Evolutionary conservation across 2,797 vertebrate genomes (phyloP), one percentile per base, ranked within the genome.

Genomic region (Sebastes baramenuke): DNA sequence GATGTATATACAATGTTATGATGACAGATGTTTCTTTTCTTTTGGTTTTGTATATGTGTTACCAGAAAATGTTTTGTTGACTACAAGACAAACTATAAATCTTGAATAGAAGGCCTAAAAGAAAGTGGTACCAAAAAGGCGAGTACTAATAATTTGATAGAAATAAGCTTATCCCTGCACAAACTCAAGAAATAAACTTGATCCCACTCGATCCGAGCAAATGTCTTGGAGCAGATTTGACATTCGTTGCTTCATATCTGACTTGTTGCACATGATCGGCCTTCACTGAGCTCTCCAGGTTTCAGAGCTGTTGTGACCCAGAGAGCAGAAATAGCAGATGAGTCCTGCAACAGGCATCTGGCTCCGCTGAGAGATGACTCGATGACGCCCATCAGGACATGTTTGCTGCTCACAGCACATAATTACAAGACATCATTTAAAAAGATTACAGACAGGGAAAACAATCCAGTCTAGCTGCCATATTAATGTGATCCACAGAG

Each of bases 261-360:
- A 74, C 22, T 67, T 42, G 71, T 25, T 49, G 56, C 54, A 16
- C 3, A 11, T 38, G 36, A 20, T 74, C 65, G 61, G 42, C 12
- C 25, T 16, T 18, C 71, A 34, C 25, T 16, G 71, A 80, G 75
- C 79, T 74, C 80, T 82, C 61, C 75, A 85, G 90, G 83, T 85
- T 86, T 89, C 64, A 38, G 87, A 86, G 60, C 81, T 80, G 87
- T 56, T 82, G 83, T 88, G 83, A 90, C 80, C 91, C 76, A 79
- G 66, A 85, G 80, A 87, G 71, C 92, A 91, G 88, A 93, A 95
- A 95, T 96, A 96, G 90, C 90, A 69, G 27, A 30, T 91, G 93
- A 95, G 81, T 90, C 84, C 84, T 83, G 73, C 72, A 18, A 81
- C 82, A 93, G 95, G 94, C 93, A 96, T 96, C 89, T 96, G 91